Base-by-base conservation (phyloP, 2,888 invertebrate species). In the Nomada fucata region DNA sequence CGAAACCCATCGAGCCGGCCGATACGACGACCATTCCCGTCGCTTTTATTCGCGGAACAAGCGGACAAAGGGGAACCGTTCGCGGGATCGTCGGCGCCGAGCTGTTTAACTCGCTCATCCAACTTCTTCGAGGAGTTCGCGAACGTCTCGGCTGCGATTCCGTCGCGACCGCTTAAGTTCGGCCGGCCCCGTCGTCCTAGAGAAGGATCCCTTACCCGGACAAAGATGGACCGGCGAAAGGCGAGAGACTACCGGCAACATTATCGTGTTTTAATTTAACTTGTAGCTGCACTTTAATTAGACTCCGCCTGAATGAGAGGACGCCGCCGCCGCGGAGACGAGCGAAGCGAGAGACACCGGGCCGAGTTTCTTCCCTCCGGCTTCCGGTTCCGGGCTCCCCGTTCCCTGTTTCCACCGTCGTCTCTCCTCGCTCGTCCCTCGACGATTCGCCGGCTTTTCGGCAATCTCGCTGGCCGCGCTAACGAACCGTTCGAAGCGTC, bases 261-360 rank as follows among this genome's bases (percentile, higher is more conserved):
- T 92, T 93, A 93, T 93, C 92, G 90, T 91, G 90, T 93, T 93
- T 93, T 93, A 93, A 93, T 93, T 93, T 93, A 93, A 93, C 92
- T 93, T 93, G 91, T 91, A 87, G 91, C 93, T 92, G 91, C 91
- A 92, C 92, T 93, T 93, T 93, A 93, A 93, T 93, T 93, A 93
- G 93, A 93, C 91, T 93, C 91, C 84, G 91, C 83, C 86, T 90
- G 90, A 92, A 91, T 90, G 90, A 91, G 83, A 83, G 91, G 86
- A 84, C 82, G 53, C 57, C 47, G 57, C 20, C 53, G 53, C 53
- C 81, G 90, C 86, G 89, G 89, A 87, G 85, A 53, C 87, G 85
- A 84, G 89, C 86, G 85, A 89, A 90, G 84, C 77, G 79, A 76
- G 60, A 74, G 69, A 72, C 59, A 68, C 68, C 68, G 59, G 72